phyloP scores from a whole-genome alignment of 1,140 invertebrate genomes.

The Megalopta genalis region DNA sequence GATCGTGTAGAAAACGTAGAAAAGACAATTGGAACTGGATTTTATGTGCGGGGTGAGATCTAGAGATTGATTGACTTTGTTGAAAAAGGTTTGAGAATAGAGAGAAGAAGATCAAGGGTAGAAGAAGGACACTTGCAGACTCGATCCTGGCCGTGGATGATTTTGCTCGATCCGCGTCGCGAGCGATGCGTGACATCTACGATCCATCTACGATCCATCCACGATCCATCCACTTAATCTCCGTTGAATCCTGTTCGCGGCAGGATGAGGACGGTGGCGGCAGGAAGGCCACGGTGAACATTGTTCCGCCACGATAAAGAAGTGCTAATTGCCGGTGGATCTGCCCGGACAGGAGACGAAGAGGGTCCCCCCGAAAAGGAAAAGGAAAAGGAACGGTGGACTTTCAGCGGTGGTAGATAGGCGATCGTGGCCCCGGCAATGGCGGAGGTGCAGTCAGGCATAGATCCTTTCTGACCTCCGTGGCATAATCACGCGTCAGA shows the following conservation, averaged over 20 bases:
- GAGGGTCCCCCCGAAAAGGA: slow-evolving; percentile 2
- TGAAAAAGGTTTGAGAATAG: no score
- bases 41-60: no score
- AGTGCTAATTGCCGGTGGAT: slow-evolving; percentile 45
- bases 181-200: slow-evolving; percentile 33
- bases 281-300: slow-evolving; percentile 7
- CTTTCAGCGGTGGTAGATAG: slow-evolving; percentile 50
- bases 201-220: background rate
- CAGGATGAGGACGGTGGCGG: background rate
- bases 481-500: slow-evolving; percentile 67
- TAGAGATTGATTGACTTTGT: no score
- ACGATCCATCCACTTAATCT: slow-evolving; percentile 25
- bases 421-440: slow-evolving; percentile 59
- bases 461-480: slow-evolving; percentile 66
- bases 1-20: no score
- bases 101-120: background rate
- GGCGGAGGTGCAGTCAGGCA: slow-evolving; percentile 66
- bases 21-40: no score
- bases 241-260: slow-evolving; percentile 2
- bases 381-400: slow-evolving; percentile 17
- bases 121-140: background rate
- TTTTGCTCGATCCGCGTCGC: background rate
- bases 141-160: slow-evolving; percentile 10
- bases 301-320: slow-evolving; percentile 22
- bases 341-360: slow-evolving; percentile 1